These are phyloP conservation scores for Nudaria mundana DNA, from an alignment of 2,888 invertebrate genomes.

Conservation along the genomic window DNA sequence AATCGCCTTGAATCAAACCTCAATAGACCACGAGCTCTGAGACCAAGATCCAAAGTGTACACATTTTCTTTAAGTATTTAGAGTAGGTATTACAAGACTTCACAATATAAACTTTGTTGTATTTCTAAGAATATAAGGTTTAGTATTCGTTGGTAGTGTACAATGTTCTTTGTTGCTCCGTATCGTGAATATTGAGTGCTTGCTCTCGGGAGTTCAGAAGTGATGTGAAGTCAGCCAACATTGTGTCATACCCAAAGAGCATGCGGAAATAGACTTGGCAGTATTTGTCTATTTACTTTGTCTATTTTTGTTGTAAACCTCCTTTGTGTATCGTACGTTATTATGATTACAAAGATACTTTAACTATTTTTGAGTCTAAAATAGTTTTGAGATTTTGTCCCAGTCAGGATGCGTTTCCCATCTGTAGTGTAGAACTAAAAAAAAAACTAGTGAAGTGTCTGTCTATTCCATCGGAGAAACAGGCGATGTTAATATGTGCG, in stretches of 20 bases:
- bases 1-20: constrained; percentile 39
- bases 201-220: constrained; percentile 48
- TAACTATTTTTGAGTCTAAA: not conserved
- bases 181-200: constrained; percentile 56
- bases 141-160: constrained; percentile 5
- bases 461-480: no score
- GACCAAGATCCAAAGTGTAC: constrained; percentile 26
- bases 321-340: not conserved
- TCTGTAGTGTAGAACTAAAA: no score
- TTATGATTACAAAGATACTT: not conserved
- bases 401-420: no score
- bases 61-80: constrained; percentile 35
- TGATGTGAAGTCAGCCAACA: constrained; percentile 39
- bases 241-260: constrained; percentile 50
- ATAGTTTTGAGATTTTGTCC: no score
- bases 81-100: constrained; percentile 8
- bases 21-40: constrained; percentile 33
- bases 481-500: no score
- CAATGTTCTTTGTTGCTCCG: constrained; percentile 33
- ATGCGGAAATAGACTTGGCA: constrained; percentile 40
- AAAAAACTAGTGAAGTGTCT: no score
- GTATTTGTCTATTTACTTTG: not conserved
- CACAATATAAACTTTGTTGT: constrained; percentile 9
- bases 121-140: constrained; percentile 7
- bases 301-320: not conserved